A percentile compares a stretch with the other conserved stretches of the same genome.
Conservation (phyloP, 1,140 invertebrate genomes). For the Microplitis demolitor region DNA sequence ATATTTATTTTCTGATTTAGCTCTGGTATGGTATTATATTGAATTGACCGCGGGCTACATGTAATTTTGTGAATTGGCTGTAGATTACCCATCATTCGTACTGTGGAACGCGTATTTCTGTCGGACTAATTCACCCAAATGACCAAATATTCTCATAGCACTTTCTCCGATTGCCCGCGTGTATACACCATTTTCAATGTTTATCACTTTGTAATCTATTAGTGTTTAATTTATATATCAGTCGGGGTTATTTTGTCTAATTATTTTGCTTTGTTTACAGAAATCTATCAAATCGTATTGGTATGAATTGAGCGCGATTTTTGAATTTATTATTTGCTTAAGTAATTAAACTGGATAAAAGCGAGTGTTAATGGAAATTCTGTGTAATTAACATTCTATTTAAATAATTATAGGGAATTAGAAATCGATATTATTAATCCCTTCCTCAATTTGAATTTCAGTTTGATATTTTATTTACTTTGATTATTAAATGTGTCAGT, state of each 20-base stretch:
- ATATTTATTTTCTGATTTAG: slow-evolving; percentile 15
- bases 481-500: too few relatives aligned
- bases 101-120: neutral
- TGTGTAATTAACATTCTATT: too few relatives aligned
- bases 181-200: neutral
- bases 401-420: too few relatives aligned
- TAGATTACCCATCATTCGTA: slow-evolving; percentile 7
- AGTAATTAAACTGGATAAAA: too few relatives aligned
- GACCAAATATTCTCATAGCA: slow-evolving; percentile 1
- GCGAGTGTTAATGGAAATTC: too few relatives aligned
- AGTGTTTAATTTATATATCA: neutral
- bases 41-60: slow-evolving; percentile 11
- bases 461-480: too few relatives aligned
- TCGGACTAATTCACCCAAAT: slow-evolving; percentile 4
- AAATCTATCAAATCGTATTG: too few relatives aligned
- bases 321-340: too few relatives aligned
- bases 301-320: too few relatives aligned
- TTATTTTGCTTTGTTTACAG: too few relatives aligned
- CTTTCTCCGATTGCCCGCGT: neutral
- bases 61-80: slow-evolving; percentile 5
- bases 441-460: too few relatives aligned
- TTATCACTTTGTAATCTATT: neutral
- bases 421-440: too few relatives aligned
- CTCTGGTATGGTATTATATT: neutral
- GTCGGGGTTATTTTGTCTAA: neutral